Evolutionary conservation across 2,113 vertebrate species (phyloP).

Genomic region (Pimephales promelas): DNA sequence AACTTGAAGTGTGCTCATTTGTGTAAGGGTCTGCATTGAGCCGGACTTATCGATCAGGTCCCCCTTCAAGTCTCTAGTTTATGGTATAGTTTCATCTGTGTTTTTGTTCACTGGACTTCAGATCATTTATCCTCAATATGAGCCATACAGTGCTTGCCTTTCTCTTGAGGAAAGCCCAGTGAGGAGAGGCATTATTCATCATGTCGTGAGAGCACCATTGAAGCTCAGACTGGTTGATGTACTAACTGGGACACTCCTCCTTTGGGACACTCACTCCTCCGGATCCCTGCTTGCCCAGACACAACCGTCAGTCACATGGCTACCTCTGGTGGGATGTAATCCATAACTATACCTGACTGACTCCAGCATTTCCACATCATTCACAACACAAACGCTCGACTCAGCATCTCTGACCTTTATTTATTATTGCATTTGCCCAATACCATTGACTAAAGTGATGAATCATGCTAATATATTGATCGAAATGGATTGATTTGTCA

Average conservation of each 20-base stretch:
- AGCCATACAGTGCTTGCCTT: background rate
- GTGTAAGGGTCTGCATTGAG: too few relatives aligned
- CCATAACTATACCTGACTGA: background rate
- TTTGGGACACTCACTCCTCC: constrained; percentile 8
- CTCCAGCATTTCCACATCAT: background rate
- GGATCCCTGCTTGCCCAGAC: constrained; percentile 3
- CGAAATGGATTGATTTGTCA: background rate
- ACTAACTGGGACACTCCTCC: background rate
- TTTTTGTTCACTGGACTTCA: background rate
- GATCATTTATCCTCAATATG: background rate
- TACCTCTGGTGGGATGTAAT: constrained; percentile 1
- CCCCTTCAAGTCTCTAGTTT: background rate
- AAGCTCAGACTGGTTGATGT: constrained; percentile 3
- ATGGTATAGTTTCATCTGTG: background rate
- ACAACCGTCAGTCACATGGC: background rate
- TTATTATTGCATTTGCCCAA: background rate
- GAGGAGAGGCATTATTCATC: background rate
- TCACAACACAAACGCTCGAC: constrained; percentile 6
- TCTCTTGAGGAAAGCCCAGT: background rate
- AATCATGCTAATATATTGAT: constrained; percentile 30
- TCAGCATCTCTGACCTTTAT: constrained; percentile 30
- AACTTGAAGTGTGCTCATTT: too few relatives aligned
- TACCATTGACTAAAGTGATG: background rate
- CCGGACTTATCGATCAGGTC: too few relatives aligned
- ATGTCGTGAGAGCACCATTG: background rate